Evolutionary conservation across 2,888 invertebrate species (phyloP).

Genomic region (Nowickia ferox): DNA sequence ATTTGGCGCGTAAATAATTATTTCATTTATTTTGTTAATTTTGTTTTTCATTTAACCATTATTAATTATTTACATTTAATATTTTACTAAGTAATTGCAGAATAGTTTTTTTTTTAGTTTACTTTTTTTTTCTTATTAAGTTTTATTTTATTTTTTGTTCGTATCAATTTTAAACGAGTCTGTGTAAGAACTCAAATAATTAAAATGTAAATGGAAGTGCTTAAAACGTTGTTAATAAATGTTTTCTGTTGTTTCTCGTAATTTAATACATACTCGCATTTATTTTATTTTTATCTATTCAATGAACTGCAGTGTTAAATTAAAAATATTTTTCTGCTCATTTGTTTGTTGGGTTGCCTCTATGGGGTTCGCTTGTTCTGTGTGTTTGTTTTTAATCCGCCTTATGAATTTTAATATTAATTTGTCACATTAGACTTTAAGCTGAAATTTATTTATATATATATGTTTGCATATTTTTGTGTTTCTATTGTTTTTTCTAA

Average conservation of each 20-base stretch:
- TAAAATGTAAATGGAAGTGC: slow-evolving; percentile 29
- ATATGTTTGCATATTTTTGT: neutral
- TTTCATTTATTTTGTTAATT: slow-evolving; percentile 38
- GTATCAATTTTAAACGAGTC: slow-evolving; percentile 10
- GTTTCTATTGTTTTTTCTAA: slow-evolving; percentile 3
- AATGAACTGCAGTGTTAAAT: neutral
- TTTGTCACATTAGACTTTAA: slow-evolving; percentile 34
- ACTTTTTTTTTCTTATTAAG: neutral
- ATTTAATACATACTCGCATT: neutral
- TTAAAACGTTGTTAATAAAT: slow-evolving; percentile 21
- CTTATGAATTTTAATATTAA: slow-evolving; percentile 41
- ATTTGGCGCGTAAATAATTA: slow-evolving; percentile 50
- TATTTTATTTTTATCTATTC: neutral
- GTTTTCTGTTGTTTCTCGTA: neutral
- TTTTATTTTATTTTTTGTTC: slow-evolving; percentile 15
- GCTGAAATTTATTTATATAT: slow-evolving; percentile 30
- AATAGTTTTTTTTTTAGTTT: neutral
- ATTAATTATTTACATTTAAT: slow-evolving; percentile 20
- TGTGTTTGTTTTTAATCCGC: slow-evolving; percentile 5
- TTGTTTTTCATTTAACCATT: slow-evolving; percentile 18
- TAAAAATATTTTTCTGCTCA: neutral
- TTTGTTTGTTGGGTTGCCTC: neutral
- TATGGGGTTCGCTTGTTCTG: neutral
- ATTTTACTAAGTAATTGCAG: slow-evolving; percentile 55
- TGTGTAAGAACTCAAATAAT: slow-evolving; percentile 17